Base-by-base conservation (phyloP, 2,888 invertebrate genomes). In the Polietes domitor region DNA sequence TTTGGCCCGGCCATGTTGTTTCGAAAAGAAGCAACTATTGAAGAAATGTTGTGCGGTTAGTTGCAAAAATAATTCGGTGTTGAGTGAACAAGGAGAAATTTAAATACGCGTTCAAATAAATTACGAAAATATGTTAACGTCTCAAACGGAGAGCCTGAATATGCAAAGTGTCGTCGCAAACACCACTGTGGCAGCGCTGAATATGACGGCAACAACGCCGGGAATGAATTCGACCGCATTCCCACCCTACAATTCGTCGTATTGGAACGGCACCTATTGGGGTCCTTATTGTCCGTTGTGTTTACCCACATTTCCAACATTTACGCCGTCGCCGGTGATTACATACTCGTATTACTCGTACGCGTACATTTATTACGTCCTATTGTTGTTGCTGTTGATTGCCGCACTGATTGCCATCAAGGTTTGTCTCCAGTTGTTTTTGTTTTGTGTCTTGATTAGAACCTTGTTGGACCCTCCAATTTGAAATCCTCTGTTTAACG, bases 31-130 rank as follows among this genome's bases (percentile, higher is more conserved):
- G 37, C 32, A 21, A 73, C 74, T 19, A 17, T 61, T 61, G n/a
- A 28, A 28, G n/a, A 28, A 28, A 61, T 15, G 15, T 32, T 24
- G 0, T n/a, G 63, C 37, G 21, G 58, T 80, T 78, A 84, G 83
- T 84, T 72, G 77, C 65, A 72, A 80, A 28, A 61, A 43, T 32
- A 72, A 78, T 58, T 71, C 50, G 63, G 55, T 77, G 65, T n/a
- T n/a, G n/a, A 10, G 65, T 50, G 19, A 61, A 17, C 24, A 55
- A 61, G 6, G 9, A 37, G 19, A 32, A 6, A 32, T 32, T 32
- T 32, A 32, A 32, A 32, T 6, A 32, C 10, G 15, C 7, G 3
- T 28, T 41, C 72, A 70, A 41, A 24, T n/a, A n/a, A n/a, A n/a
- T n/a, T n/a, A n/a, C n/a, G n/a, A n/a, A n/a, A n/a, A n/a, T n/a